Evolutionary conservation across 2,888 invertebrate genomes (phyloP), one percentile per base, ranked within the genome.

Genomic region (Pinctada fucata): DNA sequence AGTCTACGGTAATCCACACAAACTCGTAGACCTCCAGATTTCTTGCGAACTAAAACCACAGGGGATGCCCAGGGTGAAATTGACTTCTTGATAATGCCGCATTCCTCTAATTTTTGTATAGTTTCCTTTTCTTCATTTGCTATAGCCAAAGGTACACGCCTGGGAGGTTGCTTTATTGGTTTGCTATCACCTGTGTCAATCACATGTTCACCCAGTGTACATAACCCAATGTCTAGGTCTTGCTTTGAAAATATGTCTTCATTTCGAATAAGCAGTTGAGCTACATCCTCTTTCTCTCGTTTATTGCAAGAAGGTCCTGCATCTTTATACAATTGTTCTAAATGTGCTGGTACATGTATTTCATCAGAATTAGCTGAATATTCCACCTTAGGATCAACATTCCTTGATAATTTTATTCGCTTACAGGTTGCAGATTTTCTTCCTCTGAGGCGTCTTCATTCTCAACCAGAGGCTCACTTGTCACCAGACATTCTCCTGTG

Each of bases 111-210:
- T 72, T 80, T 72, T 2, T 80, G 75, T 10, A 82, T 80, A 0
- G 80, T 74, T 50, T 78, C 52, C 50, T 77, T 82, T 31, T 82
- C 80, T 50, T 80, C 79, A 0, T 70, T 75, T 10, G 82, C 80
- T 65, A 68, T 77, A 5, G 79, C 82, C 4, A 80, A 58, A 51
- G 79, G 79, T n/a, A 83, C 82, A 51, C 80, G 67, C 48, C 79
- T 79, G n/a, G 82, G 79, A 2, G 72, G 73, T 50, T 82, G 83
- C 49, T 80, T 83, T 10, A 83, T 52, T 5, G 81, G 80, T 63
- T n/a, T 71, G 4, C 77, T 71, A 72, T 81, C 73, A 0, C 78
- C 76, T 31, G 79, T 83, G 16, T 80, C 69, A 48, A 80, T 82
- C 6, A 65, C 51, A 58, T 84, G 83, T 72, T 80, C 80, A 2